Evolutionary conservation across 2,113 vertebrate genomes (phyloP), one percentile per base, ranked within the genome.

Genomic region (Brachyistius frenatus): DNA sequence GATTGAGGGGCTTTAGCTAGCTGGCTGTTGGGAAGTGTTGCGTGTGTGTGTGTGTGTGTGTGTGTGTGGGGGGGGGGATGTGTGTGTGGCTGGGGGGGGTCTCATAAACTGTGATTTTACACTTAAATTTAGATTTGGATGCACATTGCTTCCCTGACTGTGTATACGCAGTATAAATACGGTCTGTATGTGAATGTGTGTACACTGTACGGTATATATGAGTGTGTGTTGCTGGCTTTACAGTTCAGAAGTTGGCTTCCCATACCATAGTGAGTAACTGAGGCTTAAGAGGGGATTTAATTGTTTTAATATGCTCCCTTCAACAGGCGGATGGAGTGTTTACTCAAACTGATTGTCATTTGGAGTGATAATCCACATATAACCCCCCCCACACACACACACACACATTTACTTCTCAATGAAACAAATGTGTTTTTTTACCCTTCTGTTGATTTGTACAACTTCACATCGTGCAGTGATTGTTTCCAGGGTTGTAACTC

Each of bases 1-100:
- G 92, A 92, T 89, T 88, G 85, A 71, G 61, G 60, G 62, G 90
- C 61, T 93, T 92, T 91, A 89, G 58, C 81, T 63, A 0, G 74
- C 78, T 60, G 77, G 60, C 70, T 68, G 80, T 75, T 80, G 75
- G 69, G 80, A 82, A 37, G 78, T 64, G 61, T 85, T 80, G 11
- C 5, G 36, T 55, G 65, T 33, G 5, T 37, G 54, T 54, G 70
- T 66, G 65, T 68, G 35, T 79, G 32, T 36, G 60, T 68, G 35
- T 63, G 61, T 39, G 64, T 16, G 60, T 54, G 63, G 31, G 52
- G 23, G 23, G 23, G 23, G 23, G 23, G 23, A 23, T 23, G 23
- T 23, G 23, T 23, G 23, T 23, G 23, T 23, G 23, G 23, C 23
- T 23, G 23, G 23, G 23, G 23, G 23, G 56, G 32, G 77, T 65